phyloP scores from a whole-genome alignment of 2,113 vertebrate genomes.

The Podarcis cretensis region DNA sequence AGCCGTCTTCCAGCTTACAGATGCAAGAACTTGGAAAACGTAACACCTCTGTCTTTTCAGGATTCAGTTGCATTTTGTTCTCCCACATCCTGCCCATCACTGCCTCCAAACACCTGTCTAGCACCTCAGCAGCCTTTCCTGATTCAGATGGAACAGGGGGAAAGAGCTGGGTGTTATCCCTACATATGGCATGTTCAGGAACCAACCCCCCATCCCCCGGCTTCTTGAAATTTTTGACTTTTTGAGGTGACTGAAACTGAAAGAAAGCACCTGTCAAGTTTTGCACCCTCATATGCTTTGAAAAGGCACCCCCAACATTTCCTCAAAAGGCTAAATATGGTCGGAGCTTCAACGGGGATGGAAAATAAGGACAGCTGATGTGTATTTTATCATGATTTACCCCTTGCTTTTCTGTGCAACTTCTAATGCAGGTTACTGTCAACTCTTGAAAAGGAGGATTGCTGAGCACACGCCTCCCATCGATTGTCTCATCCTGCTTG shows the following conservation, averaged over 20 bases:
- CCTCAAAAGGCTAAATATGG: not conserved
- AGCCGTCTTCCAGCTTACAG: too few species aligned
- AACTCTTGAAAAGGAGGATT: not conserved
- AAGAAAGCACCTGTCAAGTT: not conserved
- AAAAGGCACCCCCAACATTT: not conserved
- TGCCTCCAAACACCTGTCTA: too few species aligned
- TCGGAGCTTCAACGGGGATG: not conserved
- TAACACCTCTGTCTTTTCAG: too few species aligned
- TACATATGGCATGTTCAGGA: not conserved
- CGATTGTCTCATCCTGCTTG: not conserved
- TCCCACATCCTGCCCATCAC: too few species aligned
- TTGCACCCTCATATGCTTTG: not conserved
- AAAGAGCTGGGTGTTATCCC: too few species aligned
- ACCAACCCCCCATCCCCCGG: not conserved
- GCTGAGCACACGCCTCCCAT: not conserved
- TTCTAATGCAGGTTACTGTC: not conserved
- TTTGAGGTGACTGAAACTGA: not conserved
- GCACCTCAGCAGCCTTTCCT: too few species aligned
- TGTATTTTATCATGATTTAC: not conserved
- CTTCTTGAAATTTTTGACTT: not conserved
- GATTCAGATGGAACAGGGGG: too few species aligned
- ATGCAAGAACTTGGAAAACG: too few species aligned
- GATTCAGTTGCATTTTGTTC: too few species aligned
- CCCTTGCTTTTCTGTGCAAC: not conserved
- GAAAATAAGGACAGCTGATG: not conserved